phyloP scores from a whole-genome alignment of 2,797 vertebrate species.

The Atherinosoma microstoma region DNA sequence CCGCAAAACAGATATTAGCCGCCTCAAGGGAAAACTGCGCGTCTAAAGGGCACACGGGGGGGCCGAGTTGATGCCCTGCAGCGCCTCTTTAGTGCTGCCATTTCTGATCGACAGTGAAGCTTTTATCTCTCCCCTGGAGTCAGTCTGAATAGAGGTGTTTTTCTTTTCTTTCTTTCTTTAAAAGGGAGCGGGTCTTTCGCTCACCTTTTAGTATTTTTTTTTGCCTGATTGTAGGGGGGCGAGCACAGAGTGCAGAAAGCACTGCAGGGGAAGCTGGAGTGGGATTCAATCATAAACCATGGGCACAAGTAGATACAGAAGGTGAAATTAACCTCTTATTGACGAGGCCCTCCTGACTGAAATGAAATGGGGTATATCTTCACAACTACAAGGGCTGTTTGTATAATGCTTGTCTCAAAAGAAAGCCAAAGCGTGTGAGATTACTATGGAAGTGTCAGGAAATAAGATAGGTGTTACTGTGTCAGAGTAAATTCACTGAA shows the following conservation, averaged over 20 bases:
- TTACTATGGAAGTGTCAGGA: too few relatives aligned
- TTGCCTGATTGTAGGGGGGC: background rate
- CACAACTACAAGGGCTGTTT: too few relatives aligned
- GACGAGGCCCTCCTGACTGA: background rate
- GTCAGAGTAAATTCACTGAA: too few relatives aligned
- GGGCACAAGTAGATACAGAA: conserved; percentile 46
- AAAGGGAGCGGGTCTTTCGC: conserved; percentile 31
- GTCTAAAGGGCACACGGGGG: conserved; percentile 34
- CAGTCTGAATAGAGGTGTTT: conserved; percentile 47
- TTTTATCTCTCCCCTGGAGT: conserved; percentile 67
- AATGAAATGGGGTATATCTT: too few relatives aligned
- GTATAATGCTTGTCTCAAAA: too few relatives aligned
- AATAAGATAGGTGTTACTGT: too few relatives aligned
- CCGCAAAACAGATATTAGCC: conserved; percentile 22
- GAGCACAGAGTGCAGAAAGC: conserved; percentile 12
- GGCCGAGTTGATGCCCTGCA: conserved; percentile 49
- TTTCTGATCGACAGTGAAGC: conserved; percentile 62
- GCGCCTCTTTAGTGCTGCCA: conserved; percentile 64
- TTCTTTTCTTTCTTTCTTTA: conserved; percentile 20
- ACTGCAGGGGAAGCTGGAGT: conserved; percentile 38
- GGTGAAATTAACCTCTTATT: conserved; percentile 49
- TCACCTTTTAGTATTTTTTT: conserved; percentile 60
- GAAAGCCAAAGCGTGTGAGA: too few relatives aligned
- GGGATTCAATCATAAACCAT: conserved; percentile 32
- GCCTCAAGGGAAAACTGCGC: conserved; percentile 35